Evolutionary conservation across 2,113 vertebrate species (phyloP).

Genomic region (Fregetta grallaria): DNA sequence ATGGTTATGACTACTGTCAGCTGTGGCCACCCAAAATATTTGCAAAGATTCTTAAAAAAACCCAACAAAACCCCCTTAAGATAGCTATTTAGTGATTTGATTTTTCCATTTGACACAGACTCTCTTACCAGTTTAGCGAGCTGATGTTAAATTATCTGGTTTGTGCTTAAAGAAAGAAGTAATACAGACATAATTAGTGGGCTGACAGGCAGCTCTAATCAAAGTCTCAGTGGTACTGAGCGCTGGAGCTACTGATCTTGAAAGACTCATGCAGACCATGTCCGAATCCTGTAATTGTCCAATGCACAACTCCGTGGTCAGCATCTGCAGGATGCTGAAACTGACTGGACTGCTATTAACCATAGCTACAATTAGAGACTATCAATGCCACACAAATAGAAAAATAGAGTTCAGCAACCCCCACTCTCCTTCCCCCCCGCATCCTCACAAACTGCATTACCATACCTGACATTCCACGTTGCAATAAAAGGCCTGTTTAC

Average conservation of each 20-base stretch:
- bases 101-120: neutral
- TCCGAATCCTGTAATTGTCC: constrained; percentile 32
- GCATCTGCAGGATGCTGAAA: neutral
- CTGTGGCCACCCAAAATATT: neutral
- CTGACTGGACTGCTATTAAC: neutral
- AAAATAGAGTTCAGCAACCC: neutral
- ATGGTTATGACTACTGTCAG: neutral
- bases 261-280: neutral
- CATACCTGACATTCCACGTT: constrained; percentile 92
- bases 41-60: neutral
- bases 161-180: constrained; percentile 37
- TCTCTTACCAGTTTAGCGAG: neutral
- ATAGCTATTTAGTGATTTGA: neutral
- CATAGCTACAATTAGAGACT: neutral
- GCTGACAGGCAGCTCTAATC: constrained; percentile 56
- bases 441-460: neutral
- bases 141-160: constrained; percentile 25
- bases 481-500: constrained; percentile 97
- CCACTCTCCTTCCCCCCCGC: neutral
- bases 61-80: neutral
- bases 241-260: constrained; percentile 46
- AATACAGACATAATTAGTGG: constrained; percentile 49
- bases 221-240: constrained; percentile 35
- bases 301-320: neutral
- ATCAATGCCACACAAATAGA: neutral